phyloP scores from a whole-genome alignment of 1,140 invertebrate genomes.

The Caenorhabditis brenneri region DNA sequence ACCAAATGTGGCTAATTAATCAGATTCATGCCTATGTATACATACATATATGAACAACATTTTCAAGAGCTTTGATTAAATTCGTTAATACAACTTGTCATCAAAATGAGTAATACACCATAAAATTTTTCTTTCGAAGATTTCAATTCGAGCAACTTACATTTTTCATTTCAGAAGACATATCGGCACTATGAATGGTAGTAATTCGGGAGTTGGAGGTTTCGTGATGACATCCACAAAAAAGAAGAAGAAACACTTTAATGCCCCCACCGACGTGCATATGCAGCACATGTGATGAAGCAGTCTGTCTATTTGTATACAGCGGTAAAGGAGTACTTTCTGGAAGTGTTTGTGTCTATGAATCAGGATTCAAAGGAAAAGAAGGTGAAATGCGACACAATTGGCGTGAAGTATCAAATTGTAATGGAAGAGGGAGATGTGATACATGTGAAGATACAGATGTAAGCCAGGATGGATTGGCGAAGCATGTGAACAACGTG shows the following conservation, averaged over 20 bases:
- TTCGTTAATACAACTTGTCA: background rate
- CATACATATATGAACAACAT: background rate
- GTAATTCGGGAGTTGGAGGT: background rate
- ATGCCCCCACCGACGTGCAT: slow-evolving; percentile 39
- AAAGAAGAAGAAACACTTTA: slow-evolving; percentile 47
- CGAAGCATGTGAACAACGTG: slow-evolving; percentile 52
- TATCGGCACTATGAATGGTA: slow-evolving; percentile 8
- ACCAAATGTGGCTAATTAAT: slow-evolving; percentile 36
- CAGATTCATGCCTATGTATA: slow-evolving; percentile 33
- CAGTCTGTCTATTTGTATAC: slow-evolving; percentile 93
- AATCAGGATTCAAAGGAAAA: slow-evolving; percentile 90
- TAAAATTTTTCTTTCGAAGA: background rate
- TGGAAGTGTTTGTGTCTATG: slow-evolving; percentile 92
- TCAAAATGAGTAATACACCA: background rate
- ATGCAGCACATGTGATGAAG: slow-evolving; percentile 85
- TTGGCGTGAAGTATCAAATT: slow-evolving; percentile 83
- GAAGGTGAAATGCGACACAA: slow-evolving; percentile 87
- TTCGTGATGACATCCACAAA: background rate
- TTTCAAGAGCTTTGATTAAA: background rate
- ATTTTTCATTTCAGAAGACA: too few relatives aligned
- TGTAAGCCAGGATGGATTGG: slow-evolving; percentile 81
- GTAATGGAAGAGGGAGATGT: slow-evolving; percentile 88
- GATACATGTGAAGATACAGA: slow-evolving; percentile 90
- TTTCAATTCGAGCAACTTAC: too few relatives aligned
- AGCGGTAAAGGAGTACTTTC: slow-evolving; percentile 92